Evolutionary conservation across 2,113 vertebrate species (phyloP).

Genomic region (Xiphias gladius): DNA sequence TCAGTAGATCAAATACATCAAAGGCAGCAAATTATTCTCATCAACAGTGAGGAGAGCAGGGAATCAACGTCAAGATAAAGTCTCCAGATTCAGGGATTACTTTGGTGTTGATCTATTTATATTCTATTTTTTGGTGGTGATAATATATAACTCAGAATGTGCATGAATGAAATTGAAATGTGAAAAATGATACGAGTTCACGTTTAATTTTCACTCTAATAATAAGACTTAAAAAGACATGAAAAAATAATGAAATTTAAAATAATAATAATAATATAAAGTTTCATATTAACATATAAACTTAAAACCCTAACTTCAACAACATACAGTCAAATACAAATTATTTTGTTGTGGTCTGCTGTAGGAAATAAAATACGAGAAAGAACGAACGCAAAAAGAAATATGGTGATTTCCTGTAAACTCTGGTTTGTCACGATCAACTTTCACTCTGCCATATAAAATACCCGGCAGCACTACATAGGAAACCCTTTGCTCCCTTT

Average conservation of each 20-base stretch:
- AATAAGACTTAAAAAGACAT: too few species aligned
- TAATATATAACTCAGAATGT: background rate
- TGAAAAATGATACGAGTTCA: too few species aligned
- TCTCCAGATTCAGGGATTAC: background rate
- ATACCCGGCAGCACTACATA: constrained; percentile 6
- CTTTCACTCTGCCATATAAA: constrained; percentile 21
- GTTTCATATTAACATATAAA: too few species aligned
- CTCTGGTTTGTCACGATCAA: background rate
- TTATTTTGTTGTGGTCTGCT: background rate
- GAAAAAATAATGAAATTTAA: too few species aligned
- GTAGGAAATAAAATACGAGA: background rate
- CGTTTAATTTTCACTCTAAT: too few species aligned
- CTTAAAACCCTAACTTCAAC: too few species aligned
- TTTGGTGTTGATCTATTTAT: background rate
- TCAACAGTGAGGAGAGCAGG: background rate
- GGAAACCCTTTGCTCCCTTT: constrained; percentile 24
- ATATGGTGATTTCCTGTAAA: background rate
- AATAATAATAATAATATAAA: too few species aligned
- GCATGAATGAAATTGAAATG: background rate
- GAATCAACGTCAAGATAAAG: background rate
- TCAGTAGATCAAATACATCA: constrained; percentile 32
- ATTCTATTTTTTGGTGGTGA: background rate
- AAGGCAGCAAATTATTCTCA: constrained; percentile 20
- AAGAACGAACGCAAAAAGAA: background rate
- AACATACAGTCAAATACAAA: too few species aligned